Evolutionary conservation across 2,888 invertebrate genomes (phyloP).

Genomic region (Eueremaeus valkanovi): DNA sequence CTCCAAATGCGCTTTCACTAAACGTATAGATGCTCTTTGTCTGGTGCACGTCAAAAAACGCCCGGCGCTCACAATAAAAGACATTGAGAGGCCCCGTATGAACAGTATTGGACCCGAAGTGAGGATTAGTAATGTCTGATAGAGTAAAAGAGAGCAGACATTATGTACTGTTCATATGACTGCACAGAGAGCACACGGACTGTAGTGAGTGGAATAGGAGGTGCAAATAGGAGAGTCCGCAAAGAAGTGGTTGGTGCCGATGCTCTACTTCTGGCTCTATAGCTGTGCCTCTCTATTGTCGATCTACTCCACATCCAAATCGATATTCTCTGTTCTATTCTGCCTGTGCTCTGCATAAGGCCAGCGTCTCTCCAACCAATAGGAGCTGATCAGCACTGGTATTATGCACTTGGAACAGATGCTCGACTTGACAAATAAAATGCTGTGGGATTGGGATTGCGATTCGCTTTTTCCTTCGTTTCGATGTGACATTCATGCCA

Average conservation of each 20-base stretch:
- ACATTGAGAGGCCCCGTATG: background rate
- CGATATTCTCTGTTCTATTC: background rate
- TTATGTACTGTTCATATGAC: constrained; percentile 4
- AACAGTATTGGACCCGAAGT: background rate
- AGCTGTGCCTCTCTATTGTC: background rate
- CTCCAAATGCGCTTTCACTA: background rate
- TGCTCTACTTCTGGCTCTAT: background rate
- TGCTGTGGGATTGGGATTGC: background rate
- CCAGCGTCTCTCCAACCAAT: constrained; percentile 18
- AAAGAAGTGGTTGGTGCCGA: constrained; percentile 25
- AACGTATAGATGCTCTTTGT: constrained; percentile 26
- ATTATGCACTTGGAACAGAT: constrained; percentile 12
- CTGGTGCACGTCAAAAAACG: background rate
- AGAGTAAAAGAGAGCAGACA: constrained; percentile 1
- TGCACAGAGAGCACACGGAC: constrained; percentile 9
- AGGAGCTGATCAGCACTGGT: constrained; percentile 8
- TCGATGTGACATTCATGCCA: constrained; percentile 1
- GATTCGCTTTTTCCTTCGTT: constrained; percentile 9
- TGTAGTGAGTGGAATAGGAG: constrained; percentile 9
- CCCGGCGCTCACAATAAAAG: background rate
- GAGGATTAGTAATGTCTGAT: background rate
- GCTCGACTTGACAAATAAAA: constrained; percentile 29
- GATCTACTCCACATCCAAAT: background rate
- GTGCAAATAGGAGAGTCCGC: constrained; percentile 29
- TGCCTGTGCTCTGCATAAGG: background rate